phyloP scores from a whole-genome alignment of 2,888 invertebrate genomes.

The Plebejus melissa region DNA sequence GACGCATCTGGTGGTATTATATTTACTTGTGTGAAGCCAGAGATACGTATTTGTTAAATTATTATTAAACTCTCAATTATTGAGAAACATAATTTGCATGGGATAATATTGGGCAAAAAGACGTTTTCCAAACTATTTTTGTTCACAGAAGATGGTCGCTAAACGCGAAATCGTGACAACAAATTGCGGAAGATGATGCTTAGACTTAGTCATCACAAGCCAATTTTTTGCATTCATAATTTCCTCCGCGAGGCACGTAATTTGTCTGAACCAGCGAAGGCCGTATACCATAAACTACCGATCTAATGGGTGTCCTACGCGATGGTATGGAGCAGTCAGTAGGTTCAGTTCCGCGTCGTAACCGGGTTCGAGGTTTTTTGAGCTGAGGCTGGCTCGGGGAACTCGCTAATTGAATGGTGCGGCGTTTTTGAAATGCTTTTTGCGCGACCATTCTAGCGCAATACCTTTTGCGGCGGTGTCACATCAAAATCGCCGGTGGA shows the following conservation, averaged over 20 bases:
- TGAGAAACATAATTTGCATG: not conserved
- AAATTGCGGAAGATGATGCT: not conserved
- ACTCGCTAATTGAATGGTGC: conserved; percentile 42
- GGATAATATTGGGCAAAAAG: not conserved
- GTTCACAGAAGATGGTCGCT: not conserved
- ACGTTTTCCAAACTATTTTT: not conserved
- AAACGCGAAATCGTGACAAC: not conserved
- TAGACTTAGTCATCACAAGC: not conserved
- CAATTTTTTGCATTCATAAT: not conserved
- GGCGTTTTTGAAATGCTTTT: conserved; percentile 39
- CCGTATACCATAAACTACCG: not conserved
- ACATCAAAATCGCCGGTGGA: conserved; percentile 6
- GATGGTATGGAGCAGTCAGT: conserved; percentile 11
- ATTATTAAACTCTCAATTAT: not conserved
- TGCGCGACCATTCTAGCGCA: conserved; percentile 27
- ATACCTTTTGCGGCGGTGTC: conserved; percentile 13
- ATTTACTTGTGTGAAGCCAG: not conserved
- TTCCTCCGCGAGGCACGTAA: not conserved
- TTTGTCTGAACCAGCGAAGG: not conserved
- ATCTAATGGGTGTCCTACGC: conserved; percentile 11
- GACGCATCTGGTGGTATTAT: not conserved
- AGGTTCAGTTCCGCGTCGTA: conserved; percentile 58
- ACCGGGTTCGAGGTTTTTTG: conserved; percentile 54
- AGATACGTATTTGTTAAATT: not conserved
- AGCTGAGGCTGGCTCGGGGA: conserved; percentile 47